Evolutionary conservation across 2,113 vertebrate genomes (phyloP), one percentile per base, ranked within the genome.

Genomic region (Leptobrachium leishanense): DNA sequence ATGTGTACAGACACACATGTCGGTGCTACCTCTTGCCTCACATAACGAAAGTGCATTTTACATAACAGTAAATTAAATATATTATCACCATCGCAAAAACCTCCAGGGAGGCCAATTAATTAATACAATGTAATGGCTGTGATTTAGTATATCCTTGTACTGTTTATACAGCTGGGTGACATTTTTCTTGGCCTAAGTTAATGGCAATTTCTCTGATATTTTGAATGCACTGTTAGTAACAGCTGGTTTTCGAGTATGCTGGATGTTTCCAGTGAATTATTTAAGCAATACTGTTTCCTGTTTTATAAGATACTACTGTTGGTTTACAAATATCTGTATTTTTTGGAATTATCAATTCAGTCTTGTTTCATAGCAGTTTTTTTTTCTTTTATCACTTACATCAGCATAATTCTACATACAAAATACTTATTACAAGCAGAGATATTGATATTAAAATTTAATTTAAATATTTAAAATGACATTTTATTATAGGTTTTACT

Each of bases 141-240:
- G 15, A 74, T 63, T 15, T 12, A 74, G 42, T 9, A 11, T 6
- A 63, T 54, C 69, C 50, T 43, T 57, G 20, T 43, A 44, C 55
- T 74, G 57, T 74, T 74, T 74, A 20, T 74, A 42, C 57, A 74
- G 72, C 55, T 63, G 72, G 43, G 9, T 39, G 6, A 54, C 6
- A 11, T 11, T 31, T 13, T 54, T 55, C 50, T 72, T 55, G n/a
- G 46, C 50, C 50, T 72, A 40, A 72, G n/a, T 41, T 55, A 43
- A 55, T 72, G 69, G 69, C 46, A 72, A 39, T 31, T 41, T 72
- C 55, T 72, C 72, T 63, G 55, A 63, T 63, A 63, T 63, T 74
- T 63, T 57, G 15, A 63, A 15, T 74, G 72, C 39, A 74, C 42
- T 43, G 71, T 57, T 59, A n/a, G 41, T 63, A 5, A 62, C 72